A percentile compares a stretch with the other conserved stretches of the same genome.
These are phyloP conservation scores for Bombyx mandarina DNA, from an alignment of 1,140 invertebrate genomes.

Conservation along the genomic window DNA sequence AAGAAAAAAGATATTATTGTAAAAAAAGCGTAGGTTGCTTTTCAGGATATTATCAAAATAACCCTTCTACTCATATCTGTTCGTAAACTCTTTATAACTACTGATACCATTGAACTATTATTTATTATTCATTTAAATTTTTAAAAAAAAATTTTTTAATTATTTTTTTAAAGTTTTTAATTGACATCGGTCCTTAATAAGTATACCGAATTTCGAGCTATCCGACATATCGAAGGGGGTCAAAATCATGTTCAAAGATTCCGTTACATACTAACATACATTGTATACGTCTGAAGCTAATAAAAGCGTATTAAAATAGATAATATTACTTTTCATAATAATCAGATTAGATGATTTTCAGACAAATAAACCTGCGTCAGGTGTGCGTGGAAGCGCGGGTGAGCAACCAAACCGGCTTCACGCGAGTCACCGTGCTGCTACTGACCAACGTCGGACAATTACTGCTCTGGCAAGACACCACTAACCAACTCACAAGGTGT, in stretches of 20 bases:
- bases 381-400: constrained; percentile 54
- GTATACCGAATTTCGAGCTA: too few relatives aligned
- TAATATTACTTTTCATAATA: neutral
- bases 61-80: too few relatives aligned
- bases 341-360: constrained; percentile 12
- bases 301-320: neutral
- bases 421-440: constrained; percentile 70
- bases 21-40: too few relatives aligned
- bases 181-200: too few relatives aligned
- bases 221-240: too few relatives aligned
- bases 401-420: constrained; percentile 39
- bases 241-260: too few relatives aligned
- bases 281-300: neutral
- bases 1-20: too few relatives aligned
- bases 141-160: neutral
- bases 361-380: constrained; percentile 53
- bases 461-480: constrained; percentile 77
- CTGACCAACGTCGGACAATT: constrained; percentile 75
- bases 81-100: too few relatives aligned
- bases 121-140: neutral
- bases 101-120: neutral
- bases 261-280: neutral
- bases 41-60: too few relatives aligned
- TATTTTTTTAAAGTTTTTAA: neutral
- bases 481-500: constrained; percentile 72